These are phyloP conservation scores for Champsocephalus gunnari DNA, from an alignment of 2,797 vertebrate genomes.

Conservation along the genomic window DNA sequence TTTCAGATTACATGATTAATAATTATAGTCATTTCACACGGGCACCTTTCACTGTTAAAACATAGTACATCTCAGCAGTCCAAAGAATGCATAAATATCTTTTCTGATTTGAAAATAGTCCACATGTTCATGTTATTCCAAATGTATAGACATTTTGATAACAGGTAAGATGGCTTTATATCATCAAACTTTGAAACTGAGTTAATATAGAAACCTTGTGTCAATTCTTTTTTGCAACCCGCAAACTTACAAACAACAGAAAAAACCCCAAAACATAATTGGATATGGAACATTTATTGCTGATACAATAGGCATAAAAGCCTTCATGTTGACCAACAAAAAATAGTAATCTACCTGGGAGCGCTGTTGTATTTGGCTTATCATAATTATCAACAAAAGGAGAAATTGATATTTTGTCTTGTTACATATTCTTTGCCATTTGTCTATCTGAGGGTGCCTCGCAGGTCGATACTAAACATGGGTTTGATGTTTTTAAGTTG, in stretches of 20 bases:
- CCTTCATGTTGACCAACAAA: background rate
- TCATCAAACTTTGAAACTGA: too few species aligned
- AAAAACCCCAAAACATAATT: too few species aligned
- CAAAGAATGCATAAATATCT: too few species aligned
- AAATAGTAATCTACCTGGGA: slow-evolving; percentile 1
- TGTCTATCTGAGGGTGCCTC: background rate
- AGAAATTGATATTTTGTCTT: background rate
- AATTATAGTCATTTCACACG: background rate
- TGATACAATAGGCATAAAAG: background rate
- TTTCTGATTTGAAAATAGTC: too few species aligned
- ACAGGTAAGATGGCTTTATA: too few species aligned
- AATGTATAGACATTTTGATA: too few species aligned
- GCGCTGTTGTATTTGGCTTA: background rate
- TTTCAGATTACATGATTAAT: background rate
- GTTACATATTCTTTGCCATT: background rate
- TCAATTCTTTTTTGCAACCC: too few species aligned
- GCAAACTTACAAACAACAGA: too few species aligned
- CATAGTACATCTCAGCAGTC: too few species aligned
- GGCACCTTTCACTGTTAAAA: background rate
- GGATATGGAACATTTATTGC: too few species aligned
- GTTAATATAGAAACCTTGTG: too few species aligned
- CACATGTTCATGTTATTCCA: too few species aligned
- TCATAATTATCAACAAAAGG: background rate
- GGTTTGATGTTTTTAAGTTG: background rate
- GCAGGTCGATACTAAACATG: background rate